Base-by-base conservation (phyloP, 2,888 invertebrate genomes). In the Drosophila eohydei region DNA sequence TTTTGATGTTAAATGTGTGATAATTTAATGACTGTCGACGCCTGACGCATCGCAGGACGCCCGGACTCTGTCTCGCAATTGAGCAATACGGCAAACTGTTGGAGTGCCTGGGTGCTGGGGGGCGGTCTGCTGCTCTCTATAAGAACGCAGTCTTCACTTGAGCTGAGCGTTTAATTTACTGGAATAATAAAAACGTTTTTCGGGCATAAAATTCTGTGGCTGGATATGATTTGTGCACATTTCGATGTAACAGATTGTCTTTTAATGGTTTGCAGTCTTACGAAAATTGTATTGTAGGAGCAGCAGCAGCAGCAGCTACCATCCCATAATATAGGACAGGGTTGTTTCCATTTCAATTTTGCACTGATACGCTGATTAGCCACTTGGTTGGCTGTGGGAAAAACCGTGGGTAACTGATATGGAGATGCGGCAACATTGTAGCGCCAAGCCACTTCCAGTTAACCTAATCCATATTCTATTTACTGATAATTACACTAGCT, bases 1-100 rank as follows among this genome's bases (percentile, higher is more conserved):
- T 91, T 87, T 91, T 91, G 90, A 91, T 88, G 91, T 90, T 90
- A 90, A 91, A 91, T 91, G 91, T 91, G 91, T 91, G 92, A 91
- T 91, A 91, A 91, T 91, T 91, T 91, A 91, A 91, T 91, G 91
- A 91, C 90, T 91, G 90, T 87, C 88, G 90, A 88, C 91, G 89
- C 88, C 88, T 85, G 81, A 73, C 67, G 78, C 69, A 71, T 76
- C 71, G 74, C 70, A 77, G 77, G 74, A 79, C 60, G 46, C 48
- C 54, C 40, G 40, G 54, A 77, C 60, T 51, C 40, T 58, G 71
- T 54, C 56, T 70, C 46, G 57, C 58, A 74, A 67, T 78, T 78
- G 73, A 78, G 74, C 63, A 64, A 55, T 75, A 38, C 38, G 46
- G 14, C 52, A 32, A 32, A 48, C 38, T 40, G 16, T 4, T 11